Base-by-base conservation (phyloP, 2,888 invertebrate species). In the Oegoconia quadripuncta region DNA sequence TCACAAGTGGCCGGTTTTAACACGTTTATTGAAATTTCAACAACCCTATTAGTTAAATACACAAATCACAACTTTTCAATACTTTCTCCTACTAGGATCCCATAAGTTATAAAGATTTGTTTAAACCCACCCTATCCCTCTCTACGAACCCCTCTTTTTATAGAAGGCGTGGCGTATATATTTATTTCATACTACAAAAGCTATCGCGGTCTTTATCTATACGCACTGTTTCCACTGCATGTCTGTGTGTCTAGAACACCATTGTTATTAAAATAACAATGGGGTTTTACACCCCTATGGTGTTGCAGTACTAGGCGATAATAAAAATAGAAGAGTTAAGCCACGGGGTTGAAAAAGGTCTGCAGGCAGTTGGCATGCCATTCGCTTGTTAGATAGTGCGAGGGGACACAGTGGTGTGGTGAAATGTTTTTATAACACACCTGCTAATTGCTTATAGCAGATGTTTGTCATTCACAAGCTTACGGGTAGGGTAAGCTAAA, bases 251-350 rank as follows among this genome's bases (percentile, higher is more conserved):
- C 37, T 32, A n/a, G n/a, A 46, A 42, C 35, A 46, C 43, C 45
- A 34, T 39, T 34, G 38, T 38, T 27, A 38, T 28, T 32, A 16
- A 22, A 14, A 38, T 42, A 64, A 70, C 70, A 73, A 75, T 70
- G 51, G 58, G 37, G 48, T 58, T 69, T 59, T 62, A 59, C 35
- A 76, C 76, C 80, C 79, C 52, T 71, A 76, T 72, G 72, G 71
- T 67, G 67, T 67, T 47, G 37, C 36, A 36, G 59, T 77, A 84
- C 81, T 59, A 82, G 80, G 83, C 55, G 34, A 63, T 44, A 51
- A 82, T 72, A 59, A 66, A 72, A 72, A 72, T 69, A 64, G 44
- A 73, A 54, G 58, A 64, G 66, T 42, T 44, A 33, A 41, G 32
- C 39, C 44, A 53, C 39, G 51, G 62, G 65, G 59, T 27, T 6